Evolutionary conservation across 2,797 vertebrate species (phyloP).

Genomic region (Leptoclinus maculatus): DNA sequence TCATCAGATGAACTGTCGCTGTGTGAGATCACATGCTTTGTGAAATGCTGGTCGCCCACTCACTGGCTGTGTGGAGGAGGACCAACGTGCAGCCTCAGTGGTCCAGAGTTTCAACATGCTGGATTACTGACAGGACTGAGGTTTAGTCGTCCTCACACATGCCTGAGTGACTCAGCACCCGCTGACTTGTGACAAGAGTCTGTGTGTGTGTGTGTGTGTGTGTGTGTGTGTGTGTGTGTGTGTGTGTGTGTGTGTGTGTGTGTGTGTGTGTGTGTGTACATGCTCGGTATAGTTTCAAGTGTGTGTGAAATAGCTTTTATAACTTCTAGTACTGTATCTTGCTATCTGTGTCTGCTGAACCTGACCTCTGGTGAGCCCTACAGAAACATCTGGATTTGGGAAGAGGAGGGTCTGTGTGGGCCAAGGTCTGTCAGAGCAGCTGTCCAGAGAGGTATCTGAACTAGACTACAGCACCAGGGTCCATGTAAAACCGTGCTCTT

Average conservation of each 20-base stretch:
- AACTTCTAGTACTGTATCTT: not conserved
- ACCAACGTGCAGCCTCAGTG: slow-evolving; percentile 27
- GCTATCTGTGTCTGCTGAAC: slow-evolving; percentile 9
- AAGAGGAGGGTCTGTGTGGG: slow-evolving; percentile 30
- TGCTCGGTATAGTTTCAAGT: not conserved
- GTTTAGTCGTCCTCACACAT: slow-evolving; percentile 36
- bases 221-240: slow-evolving; percentile 1
- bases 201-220: not conserved
- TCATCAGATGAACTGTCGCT: slow-evolving; percentile 44
- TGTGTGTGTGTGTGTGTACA: not conserved
- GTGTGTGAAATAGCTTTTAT: slow-evolving; percentile 11
- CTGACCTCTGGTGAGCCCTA: slow-evolving; percentile 56
- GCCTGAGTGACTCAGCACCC: slow-evolving; percentile 63
- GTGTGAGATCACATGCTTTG: slow-evolving; percentile 32
- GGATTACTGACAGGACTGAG: slow-evolving; percentile 52
- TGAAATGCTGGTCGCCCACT: slow-evolving; percentile 36
- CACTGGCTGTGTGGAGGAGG: slow-evolving; percentile 42
- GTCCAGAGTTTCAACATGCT: slow-evolving; percentile 55
- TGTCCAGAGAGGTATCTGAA: slow-evolving; percentile 32
- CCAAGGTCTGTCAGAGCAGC: slow-evolving; percentile 46
- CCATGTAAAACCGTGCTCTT: not conserved
- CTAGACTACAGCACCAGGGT: not conserved
- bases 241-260: slow-evolving; percentile 1
- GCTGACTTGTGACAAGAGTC: slow-evolving; percentile 39
- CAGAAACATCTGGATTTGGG: slow-evolving; percentile 68